These are phyloP conservation scores for Euzophera pinguis DNA, from an alignment of 2,888 invertebrate species.

Conservation along the genomic window DNA sequence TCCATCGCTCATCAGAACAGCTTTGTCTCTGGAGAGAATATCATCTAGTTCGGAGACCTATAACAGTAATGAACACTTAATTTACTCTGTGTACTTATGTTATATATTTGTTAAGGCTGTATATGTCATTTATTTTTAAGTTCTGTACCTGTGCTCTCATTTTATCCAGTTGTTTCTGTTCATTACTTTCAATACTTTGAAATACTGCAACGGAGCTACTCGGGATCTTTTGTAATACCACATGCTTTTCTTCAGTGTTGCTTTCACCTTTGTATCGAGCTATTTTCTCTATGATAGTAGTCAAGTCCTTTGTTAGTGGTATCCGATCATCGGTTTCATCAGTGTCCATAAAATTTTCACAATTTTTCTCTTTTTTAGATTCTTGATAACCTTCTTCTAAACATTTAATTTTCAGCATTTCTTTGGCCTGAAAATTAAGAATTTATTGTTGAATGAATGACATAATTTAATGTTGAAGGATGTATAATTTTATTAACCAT, in stretches of 20 bases:
- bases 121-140: no score
- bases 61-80: background rate
- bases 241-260: constrained; percentile 37
- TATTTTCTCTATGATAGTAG: constrained; percentile 77
- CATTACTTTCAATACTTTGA: constrained; percentile 74
- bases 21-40: constrained; percentile 77
- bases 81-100: no score
- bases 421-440: constrained; percentile 51
- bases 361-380: constrained; percentile 44
- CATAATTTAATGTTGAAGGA: no score
- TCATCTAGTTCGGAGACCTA: constrained; percentile 81
- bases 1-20: constrained; percentile 85
- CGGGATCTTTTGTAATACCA: constrained; percentile 77
- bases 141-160: constrained; percentile 84
- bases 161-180: constrained; percentile 52
- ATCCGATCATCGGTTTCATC: constrained; percentile 51
- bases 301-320: constrained; percentile 75
- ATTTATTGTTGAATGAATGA: constrained; percentile 10
- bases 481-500: no score
- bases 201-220: constrained; percentile 82
- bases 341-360: constrained; percentile 25
- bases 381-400: constrained; percentile 68
- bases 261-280: constrained; percentile 47
- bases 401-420: constrained; percentile 69
- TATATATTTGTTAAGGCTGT: no score